Percentiles rank a stretch among this genome's conserved stretches.
These are phyloP conservation scores for Amphipoea lucens DNA, from an alignment of 2,888 invertebrate genomes.

Conservation along the genomic window DNA sequence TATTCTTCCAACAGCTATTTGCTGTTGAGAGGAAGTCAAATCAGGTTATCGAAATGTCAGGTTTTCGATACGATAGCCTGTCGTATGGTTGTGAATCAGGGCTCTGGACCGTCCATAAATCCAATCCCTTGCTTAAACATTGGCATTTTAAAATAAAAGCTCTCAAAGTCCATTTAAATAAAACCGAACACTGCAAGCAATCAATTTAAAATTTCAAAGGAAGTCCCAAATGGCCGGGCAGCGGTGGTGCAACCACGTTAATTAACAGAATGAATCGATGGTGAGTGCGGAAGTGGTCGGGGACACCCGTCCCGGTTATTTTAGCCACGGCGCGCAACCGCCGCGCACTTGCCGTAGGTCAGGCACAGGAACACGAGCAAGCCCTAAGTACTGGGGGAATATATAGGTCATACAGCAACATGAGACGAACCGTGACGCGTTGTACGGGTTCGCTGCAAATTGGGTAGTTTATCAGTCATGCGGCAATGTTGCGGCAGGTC, in stretches of 20 bases:
- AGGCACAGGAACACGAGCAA: constrained; percentile 85
- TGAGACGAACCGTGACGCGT: constrained; percentile 68
- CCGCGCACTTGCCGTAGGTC: constrained; percentile 85
- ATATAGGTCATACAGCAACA: constrained; percentile 87
- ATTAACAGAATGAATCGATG: constrained; percentile 67
- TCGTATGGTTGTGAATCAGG: too few species aligned
- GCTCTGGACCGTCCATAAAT: constrained; percentile 37
- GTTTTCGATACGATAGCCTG: too few species aligned
- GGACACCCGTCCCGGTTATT: constrained; percentile 84
- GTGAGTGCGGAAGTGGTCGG: constrained; percentile 77
- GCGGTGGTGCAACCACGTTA: constrained; percentile 49
- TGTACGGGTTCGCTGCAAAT: constrained; percentile 67
- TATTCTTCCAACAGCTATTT: too few species aligned
- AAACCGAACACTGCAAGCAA: constrained; percentile 27
- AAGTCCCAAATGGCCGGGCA: constrained; percentile 32
- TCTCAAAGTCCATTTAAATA: constrained; percentile 10
- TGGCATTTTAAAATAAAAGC: constrained; percentile 28
- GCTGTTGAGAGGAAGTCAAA: too few species aligned
- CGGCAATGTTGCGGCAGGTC: constrained; percentile 86
- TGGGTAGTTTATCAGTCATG: constrained; percentile 70
- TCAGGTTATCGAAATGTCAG: too few species aligned
- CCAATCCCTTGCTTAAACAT: constrained; percentile 20
- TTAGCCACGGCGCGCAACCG: constrained; percentile 81
- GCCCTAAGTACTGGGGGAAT: constrained; percentile 87
- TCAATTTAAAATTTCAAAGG: constrained; percentile 45